Base-by-base conservation (phyloP, 2,113 vertebrate species). In the Stictonetta naevosa region DNA sequence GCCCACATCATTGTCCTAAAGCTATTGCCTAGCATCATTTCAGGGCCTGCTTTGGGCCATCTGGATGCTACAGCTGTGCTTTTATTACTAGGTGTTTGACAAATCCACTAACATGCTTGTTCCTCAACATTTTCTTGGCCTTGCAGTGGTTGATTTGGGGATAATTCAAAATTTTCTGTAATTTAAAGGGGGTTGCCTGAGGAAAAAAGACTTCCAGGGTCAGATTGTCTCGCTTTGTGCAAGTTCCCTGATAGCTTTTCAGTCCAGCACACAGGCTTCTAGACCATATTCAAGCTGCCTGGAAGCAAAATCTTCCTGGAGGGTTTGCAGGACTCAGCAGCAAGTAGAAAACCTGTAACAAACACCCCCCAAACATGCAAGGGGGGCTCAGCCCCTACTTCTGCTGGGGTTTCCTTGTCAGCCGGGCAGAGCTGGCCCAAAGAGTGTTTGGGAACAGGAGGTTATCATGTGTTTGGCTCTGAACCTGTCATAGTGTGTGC, bases 201-300 rank as follows among this genome's bases (percentile, higher is more conserved):
- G 29, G 20, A 67, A 79, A 77, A 72, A 79, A 55, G 5, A 10
- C 42, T 67, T 63, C 50, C 16, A 42, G 34, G 90, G 58, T 87
- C 28, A 64, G 11, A 33, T 85, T 76, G 10, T 60, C 25, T 75
- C 42, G 68, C 36, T 25, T 20, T 74, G 11, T 60, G 0, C 9
- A 56, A 59, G 7, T 71, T 5, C 10, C 10, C 4, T 31, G 31
- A 4, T 33, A 86, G 40, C n/a, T 84, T 78, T 89, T 90, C 20
- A 48, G 15, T 71, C 25, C 38, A 40, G 56, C 22, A 50, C 11
- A 7, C 11, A 20, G 48, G 48, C 48, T 25, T 50, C 22, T 23
- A 20, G 74, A 13, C 31, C 23, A 25, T 0, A 0, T 64, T 76
- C 26, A 44, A 58, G 42, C 25, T 25, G 36, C n/a, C 42, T 48